phyloP scores from a whole-genome alignment of 2,888 invertebrate species.

The Eilema caniola region DNA sequence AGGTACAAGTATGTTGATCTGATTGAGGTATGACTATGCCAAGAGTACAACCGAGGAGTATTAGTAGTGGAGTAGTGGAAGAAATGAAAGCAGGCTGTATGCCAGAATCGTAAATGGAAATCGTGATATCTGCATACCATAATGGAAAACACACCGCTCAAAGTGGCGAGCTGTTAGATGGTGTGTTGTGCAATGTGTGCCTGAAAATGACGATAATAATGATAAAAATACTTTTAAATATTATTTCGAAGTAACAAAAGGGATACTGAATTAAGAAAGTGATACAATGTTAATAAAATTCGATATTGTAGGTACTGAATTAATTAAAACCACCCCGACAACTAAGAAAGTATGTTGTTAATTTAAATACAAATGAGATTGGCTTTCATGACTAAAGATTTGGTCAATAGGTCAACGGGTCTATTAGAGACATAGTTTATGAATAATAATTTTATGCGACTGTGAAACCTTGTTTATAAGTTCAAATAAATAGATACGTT shows the following conservation, averaged over 20 bases:
- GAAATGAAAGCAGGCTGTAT: no score
- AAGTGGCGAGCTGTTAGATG: not conserved
- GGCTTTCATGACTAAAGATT: conserved; percentile 47
- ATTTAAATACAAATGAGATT: conserved; percentile 40
- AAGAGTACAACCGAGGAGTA: no score
- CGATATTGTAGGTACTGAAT: conserved; percentile 2
- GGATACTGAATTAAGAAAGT: not conserved
- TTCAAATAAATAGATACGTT: not conserved
- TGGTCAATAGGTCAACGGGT: conserved; percentile 52
- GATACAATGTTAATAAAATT: conserved; percentile 6
- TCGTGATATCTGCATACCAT: no score
- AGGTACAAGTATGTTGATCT: no score
- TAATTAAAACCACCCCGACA: conserved; percentile 21
- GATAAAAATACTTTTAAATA: not conserved
- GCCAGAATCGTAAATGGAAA: no score
- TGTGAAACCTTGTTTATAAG: conserved; percentile 15
- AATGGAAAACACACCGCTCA: no score
- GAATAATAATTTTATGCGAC: conserved; percentile 35
- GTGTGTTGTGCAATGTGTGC: not conserved
- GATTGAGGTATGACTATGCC: no score
- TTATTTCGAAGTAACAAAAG: not conserved
- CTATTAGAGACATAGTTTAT: conserved; percentile 33
- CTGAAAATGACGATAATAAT: not conserved
- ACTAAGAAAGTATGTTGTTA: conserved; percentile 28
- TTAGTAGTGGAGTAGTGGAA: no score